phyloP scores from a whole-genome alignment of 2,113 vertebrate species.

The Pluvianellus socialis region DNA sequence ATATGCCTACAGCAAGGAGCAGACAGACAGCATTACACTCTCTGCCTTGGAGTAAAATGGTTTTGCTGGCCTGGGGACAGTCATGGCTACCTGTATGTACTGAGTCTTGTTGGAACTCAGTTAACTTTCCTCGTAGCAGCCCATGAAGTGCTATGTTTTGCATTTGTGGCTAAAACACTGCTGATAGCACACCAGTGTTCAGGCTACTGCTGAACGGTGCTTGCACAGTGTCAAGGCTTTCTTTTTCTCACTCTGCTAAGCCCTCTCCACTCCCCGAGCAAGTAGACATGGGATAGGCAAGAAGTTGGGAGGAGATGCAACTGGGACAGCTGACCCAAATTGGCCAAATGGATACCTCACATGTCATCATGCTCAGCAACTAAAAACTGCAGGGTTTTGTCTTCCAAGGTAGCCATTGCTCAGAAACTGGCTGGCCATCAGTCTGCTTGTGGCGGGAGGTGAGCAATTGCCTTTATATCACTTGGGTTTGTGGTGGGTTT shows the following conservation, averaged over 20 bases:
- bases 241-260: neutral
- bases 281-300: neutral
- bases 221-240: neutral
- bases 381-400: neutral
- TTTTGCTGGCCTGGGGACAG: neutral
- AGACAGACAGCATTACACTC: neutral
- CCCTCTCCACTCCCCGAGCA: neutral
- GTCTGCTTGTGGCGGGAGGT: neutral
- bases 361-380: neutral
- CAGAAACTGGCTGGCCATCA: neutral
- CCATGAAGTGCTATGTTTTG: neutral
- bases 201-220: neutral
- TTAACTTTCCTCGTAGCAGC: neutral
- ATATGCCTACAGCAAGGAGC: neutral
- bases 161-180: neutral
- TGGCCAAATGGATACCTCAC: neutral
- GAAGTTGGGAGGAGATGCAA: neutral
- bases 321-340: neutral
- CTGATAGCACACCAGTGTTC: neutral
- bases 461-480: neutral
- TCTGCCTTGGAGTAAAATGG: neutral
- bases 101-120: neutral
- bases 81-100: neutral
- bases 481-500: neutral
- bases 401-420: neutral